Percentiles rank a stretch among this genome's conserved stretches.
Conservation (phyloP, 2,113 vertebrate species). For the Chionomys nivalis region DNA sequence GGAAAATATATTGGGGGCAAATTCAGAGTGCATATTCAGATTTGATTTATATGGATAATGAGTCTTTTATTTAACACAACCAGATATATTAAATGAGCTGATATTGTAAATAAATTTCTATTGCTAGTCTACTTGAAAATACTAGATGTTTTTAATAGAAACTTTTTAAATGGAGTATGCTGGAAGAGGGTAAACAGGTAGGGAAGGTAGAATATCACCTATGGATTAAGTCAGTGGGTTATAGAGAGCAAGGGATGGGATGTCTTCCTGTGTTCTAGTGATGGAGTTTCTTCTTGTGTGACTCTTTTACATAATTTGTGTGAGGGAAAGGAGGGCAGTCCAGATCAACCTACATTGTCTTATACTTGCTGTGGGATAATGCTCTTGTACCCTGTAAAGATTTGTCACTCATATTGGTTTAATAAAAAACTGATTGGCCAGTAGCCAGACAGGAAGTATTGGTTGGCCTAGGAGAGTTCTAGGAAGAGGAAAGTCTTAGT, state of each 20-base stretch:
- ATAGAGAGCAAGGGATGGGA: neutral
- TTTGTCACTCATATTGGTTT: too few relatives aligned
- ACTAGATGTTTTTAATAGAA: neutral
- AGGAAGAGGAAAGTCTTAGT: too few relatives aligned
- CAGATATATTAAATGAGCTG: neutral
- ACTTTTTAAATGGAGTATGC: neutral
- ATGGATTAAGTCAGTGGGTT: neutral
- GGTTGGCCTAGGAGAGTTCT: too few relatives aligned
- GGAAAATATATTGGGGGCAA: neutral
- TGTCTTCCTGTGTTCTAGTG: neutral
- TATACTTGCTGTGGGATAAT: neutral
- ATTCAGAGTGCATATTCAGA: neutral
- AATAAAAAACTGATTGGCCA: too few relatives aligned
- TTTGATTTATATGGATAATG: neutral
- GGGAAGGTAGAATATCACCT: too few relatives aligned
- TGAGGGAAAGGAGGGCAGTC: neutral
- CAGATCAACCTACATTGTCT: neutral
- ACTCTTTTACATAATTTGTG: neutral
- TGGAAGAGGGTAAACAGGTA: neutral
- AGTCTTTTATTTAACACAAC: neutral
- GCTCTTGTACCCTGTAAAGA: too few relatives aligned
- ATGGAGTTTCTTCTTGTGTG: neutral
- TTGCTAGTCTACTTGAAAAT: neutral
- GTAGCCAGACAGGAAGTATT: too few relatives aligned
- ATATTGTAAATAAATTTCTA: neutral